Percentiles rank a stretch among this genome's conserved stretches.
Conservation (phyloP, 2,113 vertebrate genomes). For the Nannospalax galili region DNA sequence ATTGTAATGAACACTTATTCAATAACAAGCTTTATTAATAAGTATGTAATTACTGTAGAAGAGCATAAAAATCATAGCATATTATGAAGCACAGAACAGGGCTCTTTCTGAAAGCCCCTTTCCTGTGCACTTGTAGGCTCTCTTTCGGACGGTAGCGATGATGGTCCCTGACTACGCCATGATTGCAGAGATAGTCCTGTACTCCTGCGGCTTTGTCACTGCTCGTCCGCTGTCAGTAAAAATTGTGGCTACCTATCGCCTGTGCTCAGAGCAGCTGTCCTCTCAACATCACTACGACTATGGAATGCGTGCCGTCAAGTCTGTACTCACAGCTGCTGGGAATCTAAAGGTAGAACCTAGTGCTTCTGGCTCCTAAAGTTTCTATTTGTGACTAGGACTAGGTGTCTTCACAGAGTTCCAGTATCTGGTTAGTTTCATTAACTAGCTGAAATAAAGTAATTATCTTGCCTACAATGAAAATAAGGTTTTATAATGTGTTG, state of each 20-base stretch:
- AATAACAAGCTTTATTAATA: neutral
- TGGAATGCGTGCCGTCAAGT: slow-evolving; percentile 95
- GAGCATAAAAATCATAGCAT: neutral
- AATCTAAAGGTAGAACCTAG: slow-evolving; percentile 90
- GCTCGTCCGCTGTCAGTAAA: slow-evolving; percentile 93
- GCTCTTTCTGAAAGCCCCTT: neutral
- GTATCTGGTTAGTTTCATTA: neutral
- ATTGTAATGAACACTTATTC: neutral
- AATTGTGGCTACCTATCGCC: slow-evolving; percentile 93
- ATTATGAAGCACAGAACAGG: neutral
- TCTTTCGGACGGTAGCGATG: slow-evolving; percentile 96
- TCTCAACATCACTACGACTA: slow-evolving; percentile 95
- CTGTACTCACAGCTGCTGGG: slow-evolving; percentile 93
- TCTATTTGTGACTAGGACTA: neutral
- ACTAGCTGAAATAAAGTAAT: neutral
- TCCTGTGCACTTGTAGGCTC: slow-evolving; percentile 84
- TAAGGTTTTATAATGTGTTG: neutral
- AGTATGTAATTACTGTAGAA: neutral
- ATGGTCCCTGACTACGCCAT: slow-evolving; percentile 97
- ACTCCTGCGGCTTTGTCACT: slow-evolving; percentile 94
- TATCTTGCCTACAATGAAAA: neutral
- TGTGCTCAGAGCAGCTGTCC: slow-evolving; percentile 94
- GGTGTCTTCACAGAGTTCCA: neutral
- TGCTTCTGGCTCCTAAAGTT: neutral
- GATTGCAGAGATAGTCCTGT: slow-evolving; percentile 96